phyloP scores from a whole-genome alignment of 2,888 invertebrate genomes.

The Torymus texanus region DNA sequence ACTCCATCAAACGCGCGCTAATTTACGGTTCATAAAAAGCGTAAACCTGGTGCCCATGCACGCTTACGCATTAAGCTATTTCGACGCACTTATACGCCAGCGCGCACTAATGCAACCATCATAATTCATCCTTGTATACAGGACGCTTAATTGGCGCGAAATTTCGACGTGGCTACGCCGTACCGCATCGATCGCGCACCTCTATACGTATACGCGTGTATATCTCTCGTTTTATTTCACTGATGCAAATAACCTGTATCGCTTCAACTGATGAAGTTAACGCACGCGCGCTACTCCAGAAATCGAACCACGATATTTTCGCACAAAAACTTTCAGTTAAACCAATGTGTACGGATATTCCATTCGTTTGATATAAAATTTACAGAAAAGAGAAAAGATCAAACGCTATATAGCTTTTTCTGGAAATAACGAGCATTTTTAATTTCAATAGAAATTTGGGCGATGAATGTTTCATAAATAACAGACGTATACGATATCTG shows the following conservation, averaged over 20 bases:
- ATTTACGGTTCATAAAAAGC: no score
- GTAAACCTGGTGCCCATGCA: no score
- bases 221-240: conserved; percentile 14
- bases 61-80: no score
- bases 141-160: conserved; percentile 36
- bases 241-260: conserved; percentile 35
- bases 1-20: no score
- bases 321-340: conserved; percentile 35
- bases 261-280: conserved; percentile 42
- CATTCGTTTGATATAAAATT: no score
- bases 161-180: conserved; percentile 5
- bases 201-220: neutral
- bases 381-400: no score
- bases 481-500: no score
- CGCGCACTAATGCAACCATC: conserved; percentile 8
- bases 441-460: no score
- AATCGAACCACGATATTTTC: conserved; percentile 1
- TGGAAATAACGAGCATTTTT: no score
- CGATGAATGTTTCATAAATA: no score
- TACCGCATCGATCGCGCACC: conserved; percentile 9
- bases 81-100: conserved; percentile 1
- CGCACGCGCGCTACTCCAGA: conserved; percentile 27
- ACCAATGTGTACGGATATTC: neutral
- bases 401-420: no score
- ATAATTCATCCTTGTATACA: conserved; percentile 7